Base-by-base conservation (phyloP, 35 echinoderm and acorn worm species). In the Lytechinus variegatus region DNA sequence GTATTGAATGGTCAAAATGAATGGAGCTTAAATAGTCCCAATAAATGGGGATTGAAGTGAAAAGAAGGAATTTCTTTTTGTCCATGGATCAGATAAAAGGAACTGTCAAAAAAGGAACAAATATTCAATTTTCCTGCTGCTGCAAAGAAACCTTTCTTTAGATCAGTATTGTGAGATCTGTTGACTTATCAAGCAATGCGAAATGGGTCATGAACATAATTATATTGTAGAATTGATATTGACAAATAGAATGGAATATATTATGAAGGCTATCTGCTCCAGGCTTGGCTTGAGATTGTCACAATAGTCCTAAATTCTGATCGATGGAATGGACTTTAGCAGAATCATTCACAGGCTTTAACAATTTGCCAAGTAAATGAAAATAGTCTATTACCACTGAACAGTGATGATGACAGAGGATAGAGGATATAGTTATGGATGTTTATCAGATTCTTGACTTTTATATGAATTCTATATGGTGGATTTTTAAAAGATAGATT, bases 281-380 rank as follows among this genome's bases (percentile, higher is more conserved):
- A 79, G 66, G 66, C 66, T 8, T 7, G 19, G 66, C 66, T 8
- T 7, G 19, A 79, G 66, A 79, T 3, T 3, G n/a, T 79, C 66
- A 79, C 66, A 79, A 79, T 79, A 16, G 21, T 79, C 66, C n/a
- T 24, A 19, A 16, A 79, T 79, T 79, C 66, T 79, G 66, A 79
- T 79, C 14, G 66, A 79, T 79, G 66, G 66, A 79, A 79, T 79
- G 66, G 66, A 79, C 21, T 79, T 79, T 24, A 24, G 66, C 14
- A 16, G 5, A 24, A 79, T 79, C 66, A 79, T 79, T 79, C 66
- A 79, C 6, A 4, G 19, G 66, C 6, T 27, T 79, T 79, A 79
- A 24, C 66, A 79, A 79, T 79, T 79, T 79, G 66, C 66, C 66
- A 79, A 79, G 14, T 79, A 79, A 79, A 79, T 79, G 66, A 79